Conservation (phyloP, 1,140 invertebrate genomes). For the Berghia stephanieae region DNA sequence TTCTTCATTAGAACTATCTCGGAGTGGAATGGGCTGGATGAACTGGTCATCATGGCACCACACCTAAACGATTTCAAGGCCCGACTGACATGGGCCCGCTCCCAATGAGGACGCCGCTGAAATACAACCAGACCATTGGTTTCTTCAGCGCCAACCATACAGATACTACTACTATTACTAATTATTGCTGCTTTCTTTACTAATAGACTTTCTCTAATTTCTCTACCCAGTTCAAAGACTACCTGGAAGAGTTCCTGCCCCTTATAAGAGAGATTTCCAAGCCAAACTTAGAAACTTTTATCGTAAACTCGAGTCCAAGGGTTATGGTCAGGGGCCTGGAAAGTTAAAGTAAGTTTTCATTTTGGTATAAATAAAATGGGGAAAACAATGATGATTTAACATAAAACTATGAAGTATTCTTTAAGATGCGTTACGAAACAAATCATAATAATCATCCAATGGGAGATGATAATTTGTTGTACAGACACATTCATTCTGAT, state of each 20-base stretch:
- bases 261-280: slow-evolving; percentile 90
- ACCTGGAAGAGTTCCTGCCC: slow-evolving; percentile 82
- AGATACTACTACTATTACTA: too few relatives aligned
- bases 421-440: not conserved
- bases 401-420: not conserved
- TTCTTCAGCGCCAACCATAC: too few relatives aligned
- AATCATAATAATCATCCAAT: not conserved
- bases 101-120: too few relatives aligned
- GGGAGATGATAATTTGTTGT: not conserved
- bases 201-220: too few relatives aligned
- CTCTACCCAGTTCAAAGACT: slow-evolving; percentile 78
- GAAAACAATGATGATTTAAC: not conserved
- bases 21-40: too few relatives aligned
- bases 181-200: too few relatives aligned
- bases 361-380: not conserved
- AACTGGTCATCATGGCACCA: too few relatives aligned
- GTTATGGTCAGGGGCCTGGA: slow-evolving; percentile 93
- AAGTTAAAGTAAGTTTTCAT: slow-evolving; percentile 85
- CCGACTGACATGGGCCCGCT: too few relatives aligned
- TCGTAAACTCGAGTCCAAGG: slow-evolving; percentile 92
- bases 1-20: too few relatives aligned
- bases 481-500: too few relatives aligned
- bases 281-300: slow-evolving; percentile 95
- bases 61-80: too few relatives aligned
- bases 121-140: too few relatives aligned